Conservation (phyloP, 30 jellyfish, hydroid and myxozoan genomes). For the Aurelia aurita region DNA sequence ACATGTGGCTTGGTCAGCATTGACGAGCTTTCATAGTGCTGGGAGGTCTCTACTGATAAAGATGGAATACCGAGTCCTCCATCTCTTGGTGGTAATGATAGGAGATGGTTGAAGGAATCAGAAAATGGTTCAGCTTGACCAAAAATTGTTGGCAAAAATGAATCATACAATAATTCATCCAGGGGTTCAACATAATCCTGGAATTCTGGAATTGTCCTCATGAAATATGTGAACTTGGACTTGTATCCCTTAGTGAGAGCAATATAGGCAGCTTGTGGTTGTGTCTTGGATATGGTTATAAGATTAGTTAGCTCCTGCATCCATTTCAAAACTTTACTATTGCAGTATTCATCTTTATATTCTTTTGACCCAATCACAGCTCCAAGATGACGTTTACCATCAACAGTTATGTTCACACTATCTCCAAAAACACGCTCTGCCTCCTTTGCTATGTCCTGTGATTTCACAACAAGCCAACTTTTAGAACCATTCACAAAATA, state of each 20-base stretch:
- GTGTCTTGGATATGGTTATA: neutral
- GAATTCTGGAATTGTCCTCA: slow-evolving; percentile 1
- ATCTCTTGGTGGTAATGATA: too few species aligned
- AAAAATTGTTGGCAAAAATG: neutral
- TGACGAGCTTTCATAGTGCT: too few species aligned
- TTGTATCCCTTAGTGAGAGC: neutral
- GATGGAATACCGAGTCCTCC: too few species aligned
- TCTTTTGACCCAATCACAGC: slow-evolving; percentile 5
- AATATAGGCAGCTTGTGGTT: slow-evolving; percentile 23
- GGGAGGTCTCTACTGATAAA: too few species aligned
- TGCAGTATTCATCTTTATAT: neutral
- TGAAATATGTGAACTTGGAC: neutral
- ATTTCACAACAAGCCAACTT: slow-evolving; percentile 26
- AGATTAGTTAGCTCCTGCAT: slow-evolving; percentile 7
- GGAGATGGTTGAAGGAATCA: too few species aligned
- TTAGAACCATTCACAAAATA: slow-evolving; percentile 13
- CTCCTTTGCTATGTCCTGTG: neutral
- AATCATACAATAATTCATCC: neutral
- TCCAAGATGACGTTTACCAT: slow-evolving; percentile 23
- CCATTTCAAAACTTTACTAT: slow-evolving; percentile 12
- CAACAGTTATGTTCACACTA: neutral
- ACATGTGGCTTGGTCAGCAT: too few species aligned
- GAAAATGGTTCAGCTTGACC: too few species aligned
- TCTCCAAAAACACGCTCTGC: slow-evolving; percentile 1
- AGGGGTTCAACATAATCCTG: neutral